These are phyloP conservation scores for Dryocosmus kuriphilus DNA, from an alignment of 2,888 invertebrate species.

Conservation along the genomic window DNA sequence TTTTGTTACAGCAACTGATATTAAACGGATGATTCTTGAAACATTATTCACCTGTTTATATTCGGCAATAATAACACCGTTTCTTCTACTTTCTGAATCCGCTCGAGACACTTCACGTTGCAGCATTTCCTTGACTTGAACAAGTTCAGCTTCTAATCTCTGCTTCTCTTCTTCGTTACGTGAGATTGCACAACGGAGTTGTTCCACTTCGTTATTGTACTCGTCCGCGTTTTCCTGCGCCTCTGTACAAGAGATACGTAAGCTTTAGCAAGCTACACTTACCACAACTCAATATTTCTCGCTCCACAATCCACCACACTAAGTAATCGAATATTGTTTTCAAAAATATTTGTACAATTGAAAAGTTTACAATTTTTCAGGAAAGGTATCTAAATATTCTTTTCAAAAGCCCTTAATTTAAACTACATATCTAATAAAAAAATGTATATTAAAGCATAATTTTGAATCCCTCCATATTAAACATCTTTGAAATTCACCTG, in stretches of 20 bases:
- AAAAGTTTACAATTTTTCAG: not conserved
- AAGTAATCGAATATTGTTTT: too few relatives aligned
- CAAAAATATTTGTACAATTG: not conserved
- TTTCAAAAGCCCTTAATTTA: too few relatives aligned
- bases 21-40: too few relatives aligned
- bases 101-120: constrained; percentile 87
- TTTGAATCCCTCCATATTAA: not conserved
- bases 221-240: constrained; percentile 81
- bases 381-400: not conserved
- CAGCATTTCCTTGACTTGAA: constrained; percentile 87
- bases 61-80: constrained; percentile 90
- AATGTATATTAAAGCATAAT: not conserved
- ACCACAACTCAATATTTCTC: not conserved
- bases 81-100: constrained; percentile 86
- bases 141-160: constrained; percentile 83
- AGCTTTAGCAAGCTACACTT: not conserved
- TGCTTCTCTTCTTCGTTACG: constrained; percentile 87
- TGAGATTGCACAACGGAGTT: constrained; percentile 80
- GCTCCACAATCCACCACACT: too few relatives aligned
- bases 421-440: too few relatives aligned
- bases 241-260: constrained; percentile 75
- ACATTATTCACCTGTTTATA: constrained; percentile 86
- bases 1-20: not conserved
- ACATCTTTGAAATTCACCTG: too few relatives aligned
- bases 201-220: constrained; percentile 81